Evolutionary conservation across 2,888 invertebrate species (phyloP), one percentile per base, ranked within the genome.

Genomic region (Magallana nippona): DNA sequence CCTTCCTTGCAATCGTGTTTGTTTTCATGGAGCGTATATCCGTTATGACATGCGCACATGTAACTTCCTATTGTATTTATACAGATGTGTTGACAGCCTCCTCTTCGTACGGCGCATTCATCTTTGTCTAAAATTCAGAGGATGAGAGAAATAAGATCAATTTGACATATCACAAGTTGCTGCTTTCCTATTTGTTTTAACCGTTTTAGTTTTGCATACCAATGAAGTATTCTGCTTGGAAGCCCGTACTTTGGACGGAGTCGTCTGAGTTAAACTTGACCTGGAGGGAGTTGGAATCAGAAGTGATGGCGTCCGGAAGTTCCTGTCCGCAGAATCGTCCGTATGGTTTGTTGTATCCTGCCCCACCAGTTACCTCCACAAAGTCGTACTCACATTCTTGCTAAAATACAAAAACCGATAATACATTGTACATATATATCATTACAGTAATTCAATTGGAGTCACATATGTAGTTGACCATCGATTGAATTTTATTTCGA

Each of bases 371-470:
- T 0, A 98, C 96, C 88, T 98, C 97, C 55, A 99, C 96, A 88
- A 97, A 97, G 95, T 99, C 99, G 94, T 99, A 99, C 92, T 99
- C 98, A 94, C 99, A 99, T 94, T 98, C 98, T 95, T 97, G 96
- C 95, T 96, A 93, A 2, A 88, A 85, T 10, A 58, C 17, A n/a
- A 82, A 77, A 56, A 13, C 27, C 22, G 0, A 44, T 44, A 44
- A 44, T 44, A 10, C 44, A 5, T 44, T 44, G 44, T 44, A 44
- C 44, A 44, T 44, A 0, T 44, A 44, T 8, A 44, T 44, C 44
- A 44, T 44, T 44, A 44, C 44, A 44, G 44, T 44, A 44, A 0
- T 1, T 27, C n/a, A 27, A 27, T 44, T 44, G 0, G 44, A 44
- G 44, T 44, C 44, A 44, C 5, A 44, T 5, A 44, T 44, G 44